Evolutionary conservation across 1,140 invertebrate species (phyloP).

Genomic region (Procambarus clarkii): DNA sequence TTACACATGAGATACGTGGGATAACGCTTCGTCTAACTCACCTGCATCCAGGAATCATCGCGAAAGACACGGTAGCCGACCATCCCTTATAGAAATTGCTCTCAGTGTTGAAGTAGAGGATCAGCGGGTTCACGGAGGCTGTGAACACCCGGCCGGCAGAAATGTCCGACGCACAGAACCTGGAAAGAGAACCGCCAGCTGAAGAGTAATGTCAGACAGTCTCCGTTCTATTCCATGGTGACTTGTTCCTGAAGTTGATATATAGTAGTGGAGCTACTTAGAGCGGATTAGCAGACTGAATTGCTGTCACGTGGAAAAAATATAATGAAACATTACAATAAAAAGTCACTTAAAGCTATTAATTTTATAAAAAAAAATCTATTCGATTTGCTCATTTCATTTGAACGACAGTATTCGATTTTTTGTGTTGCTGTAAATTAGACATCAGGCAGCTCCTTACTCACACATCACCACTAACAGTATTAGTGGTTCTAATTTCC

Average conservation of each 20-base stretch:
- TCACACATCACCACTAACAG: constrained; percentile 14
- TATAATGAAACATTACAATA: neutral
- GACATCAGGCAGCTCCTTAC: neutral
- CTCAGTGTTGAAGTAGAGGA: constrained; percentile 17
- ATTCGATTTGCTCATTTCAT: neutral
- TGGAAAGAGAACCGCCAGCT: neutral
- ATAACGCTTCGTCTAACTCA: too few relatives aligned
- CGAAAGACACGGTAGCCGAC: neutral
- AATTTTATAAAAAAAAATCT: neutral
- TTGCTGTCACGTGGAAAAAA: neutral
- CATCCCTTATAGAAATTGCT: constrained; percentile 1
- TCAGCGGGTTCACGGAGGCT: neutral
- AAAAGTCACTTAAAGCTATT: neutral
- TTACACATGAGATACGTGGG: too few relatives aligned
- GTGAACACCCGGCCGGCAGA: neutral
- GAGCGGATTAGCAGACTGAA: neutral
- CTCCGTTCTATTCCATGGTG: neutral
- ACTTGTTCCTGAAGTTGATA: neutral
- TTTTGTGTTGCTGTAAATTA: too few relatives aligned
- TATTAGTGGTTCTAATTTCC: constrained; percentile 6
- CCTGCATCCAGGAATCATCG: neutral
- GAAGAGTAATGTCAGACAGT: neutral
- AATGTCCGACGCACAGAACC: constrained; percentile 20
- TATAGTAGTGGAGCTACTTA: neutral
- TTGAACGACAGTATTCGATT: neutral